Evolutionary conservation across 2,888 invertebrate genomes (phyloP).

Genomic region (Melieria crassipennis): DNA sequence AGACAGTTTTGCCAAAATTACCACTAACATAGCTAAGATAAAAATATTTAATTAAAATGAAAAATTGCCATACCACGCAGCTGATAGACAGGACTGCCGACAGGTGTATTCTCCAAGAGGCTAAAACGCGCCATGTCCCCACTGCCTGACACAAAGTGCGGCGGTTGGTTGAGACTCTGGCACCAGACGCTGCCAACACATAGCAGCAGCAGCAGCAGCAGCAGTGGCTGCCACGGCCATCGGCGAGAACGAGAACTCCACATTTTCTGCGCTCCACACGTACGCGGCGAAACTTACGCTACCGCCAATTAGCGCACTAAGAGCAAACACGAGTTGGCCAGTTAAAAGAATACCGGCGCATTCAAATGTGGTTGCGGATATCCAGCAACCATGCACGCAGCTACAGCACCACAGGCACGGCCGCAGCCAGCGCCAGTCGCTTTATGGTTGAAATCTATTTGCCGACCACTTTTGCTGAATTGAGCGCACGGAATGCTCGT

Average conservation of each 20-base stretch:
- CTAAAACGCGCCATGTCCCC: conserved; percentile 83
- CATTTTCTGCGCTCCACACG: conserved; percentile 26
- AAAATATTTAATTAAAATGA: no score
- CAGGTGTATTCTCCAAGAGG: conserved; percentile 77
- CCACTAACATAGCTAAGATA: no score
- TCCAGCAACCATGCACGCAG: no score
- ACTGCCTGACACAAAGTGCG: conserved; percentile 76
- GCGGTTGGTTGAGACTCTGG: conserved; percentile 74
- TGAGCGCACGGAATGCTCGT: no score
- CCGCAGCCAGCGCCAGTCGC: no score
- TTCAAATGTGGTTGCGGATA: no score
- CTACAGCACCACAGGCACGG: no score
- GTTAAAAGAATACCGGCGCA: no score
- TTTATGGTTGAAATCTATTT: no score
- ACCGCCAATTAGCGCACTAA: neutral
- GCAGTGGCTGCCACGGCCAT: conserved; percentile 42
- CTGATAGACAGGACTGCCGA: conserved; percentile 81
- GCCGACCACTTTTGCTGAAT: no score
- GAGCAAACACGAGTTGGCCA: no score
- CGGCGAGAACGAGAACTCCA: conserved; percentile 16
- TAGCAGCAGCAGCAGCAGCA: conserved; percentile 44
- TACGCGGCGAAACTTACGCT: conserved; percentile 7
- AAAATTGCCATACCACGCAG: conserved; percentile 70
- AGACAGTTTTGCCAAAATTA: no score
- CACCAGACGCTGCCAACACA: conserved; percentile 48